Evolutionary conservation across 2,113 vertebrate genomes (phyloP).

Genomic region (Boulengeromyrus knoepffleri): DNA sequence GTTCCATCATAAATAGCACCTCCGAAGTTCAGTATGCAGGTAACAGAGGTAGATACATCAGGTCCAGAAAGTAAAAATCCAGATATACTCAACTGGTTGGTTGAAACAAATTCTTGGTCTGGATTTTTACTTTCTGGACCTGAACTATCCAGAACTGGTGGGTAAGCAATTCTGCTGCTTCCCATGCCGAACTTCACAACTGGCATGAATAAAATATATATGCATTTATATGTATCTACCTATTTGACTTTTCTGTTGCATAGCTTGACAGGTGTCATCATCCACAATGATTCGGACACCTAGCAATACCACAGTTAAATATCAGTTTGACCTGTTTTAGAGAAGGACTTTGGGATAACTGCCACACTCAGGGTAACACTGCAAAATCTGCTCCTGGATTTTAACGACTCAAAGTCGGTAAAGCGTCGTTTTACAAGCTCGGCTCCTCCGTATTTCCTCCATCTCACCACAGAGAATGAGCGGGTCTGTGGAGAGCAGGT

Average conservation of each 20-base stretch:
- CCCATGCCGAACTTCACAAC: background rate
- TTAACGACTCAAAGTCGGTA: background rate
- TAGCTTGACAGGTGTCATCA: background rate
- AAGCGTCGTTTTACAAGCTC: background rate
- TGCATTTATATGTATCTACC: background rate
- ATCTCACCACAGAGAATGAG: background rate
- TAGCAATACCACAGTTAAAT: background rate
- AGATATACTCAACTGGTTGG: background rate
- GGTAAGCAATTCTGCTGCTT: background rate
- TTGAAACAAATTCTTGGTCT: background rate
- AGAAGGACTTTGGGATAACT: background rate
- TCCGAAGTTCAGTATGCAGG: background rate
- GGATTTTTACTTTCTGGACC: background rate
- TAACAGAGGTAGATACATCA: background rate
- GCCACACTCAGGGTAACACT: background rate
- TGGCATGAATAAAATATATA: background rate
- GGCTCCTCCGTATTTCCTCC: background rate
- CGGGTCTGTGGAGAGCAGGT: background rate
- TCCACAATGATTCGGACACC: background rate
- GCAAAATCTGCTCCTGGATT: background rate
- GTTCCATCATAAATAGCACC: background rate
- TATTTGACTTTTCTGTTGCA: background rate
- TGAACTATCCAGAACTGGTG: background rate
- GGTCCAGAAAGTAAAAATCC: background rate
- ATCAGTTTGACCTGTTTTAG: background rate